Evolutionary conservation across 2,113 vertebrate species (phyloP).

Genomic region (Solea solea): DNA sequence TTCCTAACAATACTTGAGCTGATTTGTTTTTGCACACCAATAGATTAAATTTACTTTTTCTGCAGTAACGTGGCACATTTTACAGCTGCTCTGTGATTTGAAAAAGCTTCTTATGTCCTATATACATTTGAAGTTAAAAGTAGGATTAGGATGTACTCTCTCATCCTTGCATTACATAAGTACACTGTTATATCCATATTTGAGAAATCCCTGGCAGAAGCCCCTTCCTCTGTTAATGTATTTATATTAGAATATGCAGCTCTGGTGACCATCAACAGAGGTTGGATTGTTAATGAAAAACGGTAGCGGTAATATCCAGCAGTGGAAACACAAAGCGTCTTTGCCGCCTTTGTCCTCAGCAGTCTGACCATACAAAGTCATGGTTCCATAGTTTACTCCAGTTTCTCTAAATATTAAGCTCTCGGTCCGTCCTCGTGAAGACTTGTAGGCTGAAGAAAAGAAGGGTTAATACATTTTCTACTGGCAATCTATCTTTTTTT

Average conservation of each 20-base stretch:
- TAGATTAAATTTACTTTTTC: too few species aligned
- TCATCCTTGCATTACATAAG: background rate
- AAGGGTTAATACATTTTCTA: too few species aligned
- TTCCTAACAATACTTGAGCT: background rate
- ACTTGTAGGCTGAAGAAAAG: background rate
- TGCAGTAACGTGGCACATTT: too few species aligned
- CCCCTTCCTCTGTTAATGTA: background rate
- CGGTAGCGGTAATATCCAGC: background rate
- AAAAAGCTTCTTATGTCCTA: too few species aligned
- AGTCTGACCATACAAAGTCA: slow-evolving; percentile 70
- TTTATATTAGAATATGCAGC: background rate
- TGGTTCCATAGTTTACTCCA: background rate
- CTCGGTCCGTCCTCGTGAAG: background rate
- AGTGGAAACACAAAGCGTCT: background rate
- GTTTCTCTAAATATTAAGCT: slow-evolving; percentile 61
- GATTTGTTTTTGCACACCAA: background rate
- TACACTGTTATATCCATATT: background rate
- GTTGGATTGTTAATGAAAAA: slow-evolving; percentile 5
- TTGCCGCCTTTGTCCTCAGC: background rate
- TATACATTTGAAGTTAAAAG: too few species aligned
- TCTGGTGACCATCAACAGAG: slow-evolving; percentile 13
- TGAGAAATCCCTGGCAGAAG: background rate
- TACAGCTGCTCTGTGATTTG: too few species aligned
- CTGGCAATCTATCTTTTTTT: too few species aligned
- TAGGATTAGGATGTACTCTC: too few species aligned